Conservation (phyloP, 1,140 invertebrate species). For the Pachyrhynchus sulphureomaculatus region DNA sequence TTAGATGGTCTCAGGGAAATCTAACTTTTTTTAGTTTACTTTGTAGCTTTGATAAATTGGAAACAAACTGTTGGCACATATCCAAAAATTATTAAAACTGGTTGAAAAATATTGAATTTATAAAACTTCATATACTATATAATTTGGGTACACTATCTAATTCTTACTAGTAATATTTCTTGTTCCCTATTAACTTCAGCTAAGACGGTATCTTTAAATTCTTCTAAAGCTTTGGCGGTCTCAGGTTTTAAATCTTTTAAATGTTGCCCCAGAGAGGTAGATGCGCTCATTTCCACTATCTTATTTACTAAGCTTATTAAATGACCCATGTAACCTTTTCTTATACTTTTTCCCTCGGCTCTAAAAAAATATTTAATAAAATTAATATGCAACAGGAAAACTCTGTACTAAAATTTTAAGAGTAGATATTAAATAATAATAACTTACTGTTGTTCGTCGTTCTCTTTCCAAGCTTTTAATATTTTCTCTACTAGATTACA, state of each 20-base stretch:
- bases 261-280: slow-evolving; percentile 54
- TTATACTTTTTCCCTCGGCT: slow-evolving; percentile 41
- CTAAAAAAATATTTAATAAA: slow-evolving; percentile 27
- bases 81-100: no score
- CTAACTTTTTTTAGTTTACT: no score
- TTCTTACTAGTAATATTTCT: slow-evolving; percentile 57
- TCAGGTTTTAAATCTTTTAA: slow-evolving; percentile 59
- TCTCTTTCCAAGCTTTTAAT: slow-evolving; percentile 57
- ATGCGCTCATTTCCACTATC: slow-evolving; percentile 56
- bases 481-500: slow-evolving; percentile 57
- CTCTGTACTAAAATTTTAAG: no score
- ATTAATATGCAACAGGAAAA: no score
- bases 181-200: slow-evolving; percentile 64
- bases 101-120: no score
- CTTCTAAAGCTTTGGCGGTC: slow-evolving; percentile 61
- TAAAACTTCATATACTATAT: no score
- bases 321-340: slow-evolving; percentile 59
- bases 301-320: slow-evolving; percentile 59
- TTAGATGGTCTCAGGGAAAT: no score
- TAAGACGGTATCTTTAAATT: slow-evolving; percentile 60
- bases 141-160: no score
- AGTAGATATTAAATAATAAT: no score
- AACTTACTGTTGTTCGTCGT: slow-evolving; percentile 56
- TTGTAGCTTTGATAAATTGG: no score
- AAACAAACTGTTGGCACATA: no score